Evolutionary conservation across 1,140 invertebrate genomes (phyloP), one percentile per base, ranked within the genome.

Genomic region (Brachionus paranguensis): DNA sequence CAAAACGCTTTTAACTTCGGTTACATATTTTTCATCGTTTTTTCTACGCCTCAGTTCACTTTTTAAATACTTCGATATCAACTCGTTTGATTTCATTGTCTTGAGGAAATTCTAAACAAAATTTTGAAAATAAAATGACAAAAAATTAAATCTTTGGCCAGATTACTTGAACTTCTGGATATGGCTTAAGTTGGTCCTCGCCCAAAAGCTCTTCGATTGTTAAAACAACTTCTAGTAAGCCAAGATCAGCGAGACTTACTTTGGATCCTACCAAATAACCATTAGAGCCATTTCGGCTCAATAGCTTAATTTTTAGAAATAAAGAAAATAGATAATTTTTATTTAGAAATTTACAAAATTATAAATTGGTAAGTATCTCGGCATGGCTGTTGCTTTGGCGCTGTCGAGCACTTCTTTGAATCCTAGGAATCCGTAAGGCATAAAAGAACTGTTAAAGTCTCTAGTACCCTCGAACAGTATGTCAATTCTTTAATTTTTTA

Each of bases 1-100:
- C 20, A 76, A 27, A 50, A 76, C 72, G 20, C 43, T 33, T 76
- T 76, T 47, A 7, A 76, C 72, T 50, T 76, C 72, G 20, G 45
- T 12, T 8, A 81, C 78, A 81, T 81, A 81, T 81, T 41, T 68
- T 81, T 81, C 78, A 64, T 60, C 53, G 27, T 81, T 81, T 29
- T 60, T 68, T 64, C 24, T 81, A 12, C 53, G 50, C 45, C 78
- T 60, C 33, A 64, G 45, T 0, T 60, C 53, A 8, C 78, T 68
- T 37, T 33, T 64, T 68, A 81, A 81, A 64, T 81, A 81, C 55
- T 17, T 47, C 10, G 37, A 20, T 41, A 81, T 64, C 12, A 20
- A 11, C 24, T 43, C 53, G 53, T 64, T 81, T 11, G 78, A 60
- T 81, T 64, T 81, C 78, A 81, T 81, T 8, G 24, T 29, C 20